A percentile compares a stretch with the other conserved stretches of the same genome.
Conservation (phyloP, 2,888 invertebrate genomes). For the Halictus quadricinctus region DNA sequence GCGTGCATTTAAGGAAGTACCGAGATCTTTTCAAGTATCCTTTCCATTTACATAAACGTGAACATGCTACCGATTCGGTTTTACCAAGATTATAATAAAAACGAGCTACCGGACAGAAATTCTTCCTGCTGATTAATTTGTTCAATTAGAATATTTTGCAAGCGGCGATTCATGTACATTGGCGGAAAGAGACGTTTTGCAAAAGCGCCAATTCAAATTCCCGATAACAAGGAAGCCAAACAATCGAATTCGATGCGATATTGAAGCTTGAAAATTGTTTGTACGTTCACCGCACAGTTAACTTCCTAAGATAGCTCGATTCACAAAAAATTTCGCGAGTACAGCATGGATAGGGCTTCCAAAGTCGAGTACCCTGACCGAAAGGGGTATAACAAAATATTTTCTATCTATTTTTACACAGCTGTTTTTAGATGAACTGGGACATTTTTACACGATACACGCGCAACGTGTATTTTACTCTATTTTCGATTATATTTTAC, state of each 20-base stretch:
- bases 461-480: conserved; percentile 51
- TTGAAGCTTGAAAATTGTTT: conserved; percentile 19
- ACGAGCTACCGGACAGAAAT: conserved; percentile 16
- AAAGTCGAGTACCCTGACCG: conserved; percentile 41
- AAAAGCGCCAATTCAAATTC: background rate
- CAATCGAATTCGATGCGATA: conserved; percentile 16
- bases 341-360: conserved; percentile 64
- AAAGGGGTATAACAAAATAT: conserved; percentile 48
- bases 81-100: conserved; percentile 48
- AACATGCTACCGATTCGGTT: conserved; percentile 26
- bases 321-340: conserved; percentile 27
- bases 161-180: background rate
- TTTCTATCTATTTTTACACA: conserved; percentile 66
- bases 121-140: background rate
- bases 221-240: conserved; percentile 37
- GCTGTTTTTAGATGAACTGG: conserved; percentile 42
- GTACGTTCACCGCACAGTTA: conserved; percentile 52
- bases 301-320: conserved; percentile 31
- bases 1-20: conserved; percentile 47
- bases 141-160: background rate
- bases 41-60: conserved; percentile 49
- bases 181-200: background rate
- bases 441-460: conserved; percentile 42
- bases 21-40: conserved; percentile 39
- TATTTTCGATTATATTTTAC: conserved; percentile 62